Percentiles rank a stretch among this genome's conserved stretches.
Evolutionary conservation across 2,797 vertebrate species (phyloP).

Genomic region (Pelobates cultripes): DNA sequence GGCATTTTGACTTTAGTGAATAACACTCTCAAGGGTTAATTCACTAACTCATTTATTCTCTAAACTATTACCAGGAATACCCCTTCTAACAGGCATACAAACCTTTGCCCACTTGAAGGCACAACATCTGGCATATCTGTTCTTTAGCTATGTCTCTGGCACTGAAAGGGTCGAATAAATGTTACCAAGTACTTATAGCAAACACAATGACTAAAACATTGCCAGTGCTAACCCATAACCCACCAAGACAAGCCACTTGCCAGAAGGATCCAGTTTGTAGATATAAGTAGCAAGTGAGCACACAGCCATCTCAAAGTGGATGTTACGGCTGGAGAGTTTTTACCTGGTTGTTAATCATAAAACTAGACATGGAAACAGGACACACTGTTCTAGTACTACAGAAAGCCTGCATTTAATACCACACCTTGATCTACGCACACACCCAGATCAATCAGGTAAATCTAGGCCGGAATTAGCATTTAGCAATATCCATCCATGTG

Average conservation of each 20-base stretch:
- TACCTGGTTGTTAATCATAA: constrained; percentile 29
- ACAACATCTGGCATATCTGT: too few species aligned
- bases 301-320: constrained; percentile 17
- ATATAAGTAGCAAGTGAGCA: constrained; percentile 1
- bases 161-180: too few species aligned
- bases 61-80: too few species aligned
- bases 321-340: constrained; percentile 21
- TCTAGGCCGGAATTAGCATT: background rate
- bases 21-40: too few species aligned
- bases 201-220: too few species aligned
- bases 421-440: background rate
- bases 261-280: constrained; percentile 36
- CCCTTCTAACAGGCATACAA: too few species aligned
- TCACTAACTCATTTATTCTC: too few species aligned
- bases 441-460: background rate
- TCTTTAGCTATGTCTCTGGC: too few species aligned
- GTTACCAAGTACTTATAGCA: too few species aligned
- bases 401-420: constrained; percentile 18
- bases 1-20: too few species aligned
- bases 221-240: background rate
- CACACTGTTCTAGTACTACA: constrained; percentile 3
- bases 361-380: constrained; percentile 13
- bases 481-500: background rate
- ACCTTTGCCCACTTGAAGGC: too few species aligned
- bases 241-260: background rate